Base-by-base conservation (phyloP, 1,140 invertebrate species). In the Procambarus virginalis region DNA sequence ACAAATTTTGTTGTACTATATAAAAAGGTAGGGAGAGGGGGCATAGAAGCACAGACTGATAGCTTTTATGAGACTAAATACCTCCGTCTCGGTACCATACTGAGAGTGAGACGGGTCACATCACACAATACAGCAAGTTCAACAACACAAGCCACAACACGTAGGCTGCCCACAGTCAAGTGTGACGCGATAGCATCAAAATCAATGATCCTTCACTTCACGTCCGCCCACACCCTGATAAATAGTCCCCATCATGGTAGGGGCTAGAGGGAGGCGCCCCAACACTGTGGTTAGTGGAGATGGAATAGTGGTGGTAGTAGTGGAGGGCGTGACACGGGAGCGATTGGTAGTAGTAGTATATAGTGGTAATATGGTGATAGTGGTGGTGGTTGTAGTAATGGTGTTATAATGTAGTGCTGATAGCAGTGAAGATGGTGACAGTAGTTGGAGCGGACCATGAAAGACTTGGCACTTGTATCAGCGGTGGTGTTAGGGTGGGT, bases 161-260 rank as follows among this genome's bases (percentile, higher is more conserved):
- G 68, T 34, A 34, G 68, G 68, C 5, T 22, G 8, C n/a, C n/a
- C n/a, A n/a, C 68, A 73, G 68, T 22, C n/a, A 73, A 34, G 68
- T 20, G 68, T 73, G 46, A 17, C 46, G 76, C 45, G 76, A 78
- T 78, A 49, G 0, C 14, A 49, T 78, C 1, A 78, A 78, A 78
- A 78, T 78, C 76, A 78, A 78, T 78, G 76, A 55, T 55, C 46
- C 76, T 78, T 48, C 46, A 78, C 76, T 12, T 5, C 76, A 78
- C 14, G 46, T 34, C 45, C 46, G 8, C 76, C 17, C 76, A 49
- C 76, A 78, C 76, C 8, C 46, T 34, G n/a, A 73, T 20, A 73
- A 22, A 73, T 34, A 5, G n/a, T 34, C 68, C 22, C 12, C n/a
- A 8, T 34, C 4, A 73, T 22, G 64, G 9, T 68, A 10, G 68